Evolutionary conservation across 2,797 vertebrate genomes (phyloP).

Genomic region (Thripadectes ignobilis): DNA sequence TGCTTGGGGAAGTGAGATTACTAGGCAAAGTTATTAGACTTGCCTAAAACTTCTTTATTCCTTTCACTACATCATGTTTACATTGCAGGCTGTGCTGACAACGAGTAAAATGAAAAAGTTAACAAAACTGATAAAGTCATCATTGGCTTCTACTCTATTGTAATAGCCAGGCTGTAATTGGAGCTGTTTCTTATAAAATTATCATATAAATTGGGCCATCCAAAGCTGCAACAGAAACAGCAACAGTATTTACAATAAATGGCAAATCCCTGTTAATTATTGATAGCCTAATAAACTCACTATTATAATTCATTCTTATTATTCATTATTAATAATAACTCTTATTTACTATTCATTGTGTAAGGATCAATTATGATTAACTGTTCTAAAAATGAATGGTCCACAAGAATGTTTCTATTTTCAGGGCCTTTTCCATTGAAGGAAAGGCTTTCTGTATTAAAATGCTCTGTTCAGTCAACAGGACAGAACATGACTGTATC

Average conservation of each 20-base stretch:
- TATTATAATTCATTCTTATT: conserved; percentile 44
- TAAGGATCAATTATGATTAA: conserved; percentile 44
- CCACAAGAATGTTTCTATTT: neutral
- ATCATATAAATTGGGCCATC: conserved; percentile 62
- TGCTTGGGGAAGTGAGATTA: neutral
- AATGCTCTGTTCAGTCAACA: neutral
- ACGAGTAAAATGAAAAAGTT: conserved; percentile 52
- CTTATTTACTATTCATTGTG: conserved; percentile 37
- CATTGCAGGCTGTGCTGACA: conserved; percentile 29
- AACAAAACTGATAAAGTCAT: conserved; percentile 57
- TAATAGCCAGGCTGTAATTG: conserved; percentile 56
- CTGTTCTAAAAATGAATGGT: neutral
- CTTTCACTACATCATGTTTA: conserved; percentile 37
- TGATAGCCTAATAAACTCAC: conserved; percentile 54
- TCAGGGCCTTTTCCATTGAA: neutral
- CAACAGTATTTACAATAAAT: conserved; percentile 53
- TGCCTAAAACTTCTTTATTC: conserved; percentile 16
- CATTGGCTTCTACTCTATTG: conserved; percentile 24
- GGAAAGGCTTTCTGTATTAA: neutral
- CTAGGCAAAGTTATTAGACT: neutral
- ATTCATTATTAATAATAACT: conserved; percentile 62
- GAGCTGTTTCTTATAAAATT: conserved; percentile 61
- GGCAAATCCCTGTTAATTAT: conserved; percentile 69
- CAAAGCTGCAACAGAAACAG: conserved; percentile 53
- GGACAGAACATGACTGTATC: neutral